Conservation (phyloP, 2,797 vertebrate genomes). For the Scyliorhinus canicula region DNA sequence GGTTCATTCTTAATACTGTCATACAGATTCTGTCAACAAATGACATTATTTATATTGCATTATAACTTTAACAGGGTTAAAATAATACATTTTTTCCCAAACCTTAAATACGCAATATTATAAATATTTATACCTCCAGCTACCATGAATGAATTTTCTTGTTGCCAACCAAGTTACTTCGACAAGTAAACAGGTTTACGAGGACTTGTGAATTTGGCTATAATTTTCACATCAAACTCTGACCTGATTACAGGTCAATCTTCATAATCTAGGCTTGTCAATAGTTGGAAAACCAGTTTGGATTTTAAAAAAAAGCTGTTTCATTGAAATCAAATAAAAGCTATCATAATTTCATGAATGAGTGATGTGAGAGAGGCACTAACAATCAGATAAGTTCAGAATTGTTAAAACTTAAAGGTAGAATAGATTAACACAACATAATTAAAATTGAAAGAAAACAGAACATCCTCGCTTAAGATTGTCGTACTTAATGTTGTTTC, state of each 20-base stretch:
- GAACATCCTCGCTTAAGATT: too few species aligned
- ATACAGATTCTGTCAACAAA: constrained; percentile 74
- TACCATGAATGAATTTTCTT: not conserved
- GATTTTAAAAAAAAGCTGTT: not conserved
- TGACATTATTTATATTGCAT: not conserved
- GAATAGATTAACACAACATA: not conserved
- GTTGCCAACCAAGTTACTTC: not conserved
- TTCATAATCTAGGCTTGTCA: not conserved
- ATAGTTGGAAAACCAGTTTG: not conserved
- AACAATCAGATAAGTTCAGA: not conserved
- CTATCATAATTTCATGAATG: not conserved
- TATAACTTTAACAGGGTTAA: not conserved
- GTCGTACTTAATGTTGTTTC: too few species aligned
- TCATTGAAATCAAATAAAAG: not conserved
- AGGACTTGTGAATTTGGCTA: not conserved
- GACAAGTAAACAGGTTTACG: too few species aligned
- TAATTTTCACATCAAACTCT: not conserved
- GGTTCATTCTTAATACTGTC: constrained; percentile 95
- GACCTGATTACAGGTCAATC: not conserved
- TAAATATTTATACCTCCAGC: not conserved
- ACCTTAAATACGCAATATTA: not conserved
- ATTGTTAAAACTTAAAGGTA: not conserved
- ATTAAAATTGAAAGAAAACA: not conserved
- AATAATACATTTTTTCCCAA: not conserved
- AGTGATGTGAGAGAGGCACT: not conserved